These are phyloP conservation scores for Euschistus heros DNA, from an alignment of 1,140 invertebrate species.

Conservation along the genomic window DNA sequence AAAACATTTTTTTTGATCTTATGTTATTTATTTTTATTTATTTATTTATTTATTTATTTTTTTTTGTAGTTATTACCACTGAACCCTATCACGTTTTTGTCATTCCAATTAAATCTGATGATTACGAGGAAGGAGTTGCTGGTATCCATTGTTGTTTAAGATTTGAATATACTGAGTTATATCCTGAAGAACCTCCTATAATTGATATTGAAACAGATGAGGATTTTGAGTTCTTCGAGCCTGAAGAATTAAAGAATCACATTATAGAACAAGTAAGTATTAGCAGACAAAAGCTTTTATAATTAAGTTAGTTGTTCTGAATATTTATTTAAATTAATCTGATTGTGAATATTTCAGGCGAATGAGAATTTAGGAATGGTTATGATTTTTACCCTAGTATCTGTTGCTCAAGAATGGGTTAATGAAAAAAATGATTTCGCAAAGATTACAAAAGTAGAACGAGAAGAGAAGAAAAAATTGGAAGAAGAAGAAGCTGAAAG, in stretches of 20 bases:
- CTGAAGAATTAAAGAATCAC: conserved; percentile 54
- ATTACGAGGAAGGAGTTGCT: conserved; percentile 35
- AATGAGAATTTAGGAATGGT: conserved; percentile 90
- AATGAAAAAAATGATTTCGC: conserved; percentile 71
- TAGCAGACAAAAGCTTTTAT: conserved; percentile 3
- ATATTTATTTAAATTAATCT: neutral
- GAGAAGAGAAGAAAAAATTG: conserved; percentile 50
- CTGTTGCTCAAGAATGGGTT: conserved; percentile 83
- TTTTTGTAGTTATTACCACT: conserved; percentile 51
- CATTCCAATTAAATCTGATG: conserved; percentile 39
- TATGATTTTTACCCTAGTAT: conserved; percentile 94
- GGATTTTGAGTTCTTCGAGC: conserved; percentile 65
- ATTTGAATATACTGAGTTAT: conserved; percentile 75
- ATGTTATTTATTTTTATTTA: no score
- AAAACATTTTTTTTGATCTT: no score
- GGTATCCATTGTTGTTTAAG: conserved; percentile 41
- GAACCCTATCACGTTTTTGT: conserved; percentile 45
- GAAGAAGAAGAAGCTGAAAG: conserved; percentile 79
- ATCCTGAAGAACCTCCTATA: conserved; percentile 75
- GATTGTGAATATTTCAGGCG: conserved; percentile 43
- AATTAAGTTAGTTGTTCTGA: neutral
- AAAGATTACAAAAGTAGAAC: conserved; percentile 60
- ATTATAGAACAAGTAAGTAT: conserved; percentile 51
- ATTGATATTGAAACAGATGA: conserved; percentile 69
- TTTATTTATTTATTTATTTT: conserved; percentile 23